phyloP scores from a whole-genome alignment of 2,797 vertebrate genomes.

The Valencia hispanica region DNA sequence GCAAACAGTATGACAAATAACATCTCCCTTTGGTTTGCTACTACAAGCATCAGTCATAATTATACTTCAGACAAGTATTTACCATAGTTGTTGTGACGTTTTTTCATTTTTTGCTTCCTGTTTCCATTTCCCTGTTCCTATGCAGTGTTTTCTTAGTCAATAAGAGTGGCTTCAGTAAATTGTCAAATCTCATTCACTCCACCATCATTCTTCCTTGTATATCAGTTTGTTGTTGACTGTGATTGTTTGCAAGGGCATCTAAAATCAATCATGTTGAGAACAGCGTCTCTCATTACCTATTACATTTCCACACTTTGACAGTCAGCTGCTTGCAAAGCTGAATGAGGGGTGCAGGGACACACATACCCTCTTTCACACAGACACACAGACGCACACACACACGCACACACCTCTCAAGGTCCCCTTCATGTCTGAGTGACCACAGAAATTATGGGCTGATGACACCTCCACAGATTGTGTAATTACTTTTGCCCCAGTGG shows the following conservation, averaged over 20 bases:
- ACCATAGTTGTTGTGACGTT: not conserved
- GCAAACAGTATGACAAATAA: not conserved
- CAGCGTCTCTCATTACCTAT: constrained; percentile 52
- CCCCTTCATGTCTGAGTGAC: constrained; percentile 77
- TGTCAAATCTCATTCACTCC: constrained; percentile 9
- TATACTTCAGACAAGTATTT: not conserved
- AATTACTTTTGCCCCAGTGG: constrained; percentile 73
- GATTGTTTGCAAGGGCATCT: constrained; percentile 71
- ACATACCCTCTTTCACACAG: not conserved
- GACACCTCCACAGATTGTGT: constrained; percentile 76
- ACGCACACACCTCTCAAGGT: constrained; percentile 69
- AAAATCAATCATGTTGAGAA: constrained; percentile 62
- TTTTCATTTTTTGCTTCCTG: not conserved
- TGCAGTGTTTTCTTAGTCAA: constrained; percentile 9
- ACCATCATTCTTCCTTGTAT: constrained; percentile 30
- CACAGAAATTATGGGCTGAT: constrained; percentile 75
- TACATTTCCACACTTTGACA: constrained; percentile 55
- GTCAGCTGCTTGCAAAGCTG: constrained; percentile 41
- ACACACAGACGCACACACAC: not conserved
- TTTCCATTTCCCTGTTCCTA: not conserved
- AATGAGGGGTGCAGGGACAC: constrained; percentile 26
- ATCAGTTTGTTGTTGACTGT: constrained; percentile 52
- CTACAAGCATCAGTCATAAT: not conserved
- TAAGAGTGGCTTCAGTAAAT: constrained; percentile 11
- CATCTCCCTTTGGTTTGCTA: not conserved